phyloP scores from a whole-genome alignment of 2,797 vertebrate genomes.

The Sarcoramphus papa region DNA sequence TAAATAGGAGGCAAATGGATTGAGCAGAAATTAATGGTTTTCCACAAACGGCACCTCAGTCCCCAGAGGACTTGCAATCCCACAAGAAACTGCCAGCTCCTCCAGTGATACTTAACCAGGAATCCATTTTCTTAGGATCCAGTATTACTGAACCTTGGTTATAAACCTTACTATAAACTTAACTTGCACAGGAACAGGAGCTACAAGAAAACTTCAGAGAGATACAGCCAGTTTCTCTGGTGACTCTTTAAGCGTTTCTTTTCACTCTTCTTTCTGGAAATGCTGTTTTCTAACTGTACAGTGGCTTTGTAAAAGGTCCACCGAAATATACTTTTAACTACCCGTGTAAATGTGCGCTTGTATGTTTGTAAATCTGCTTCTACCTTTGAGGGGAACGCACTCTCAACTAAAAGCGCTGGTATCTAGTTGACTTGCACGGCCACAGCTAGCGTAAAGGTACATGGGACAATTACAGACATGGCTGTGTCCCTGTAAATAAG shows the following conservation, averaged over 20 bases:
- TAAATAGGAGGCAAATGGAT: background rate
- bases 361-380: background rate
- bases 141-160: background rate
- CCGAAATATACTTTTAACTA: background rate
- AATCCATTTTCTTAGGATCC: background rate
- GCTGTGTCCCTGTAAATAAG: background rate
- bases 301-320: background rate
- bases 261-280: background rate
- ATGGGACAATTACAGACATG: background rate
- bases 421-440: background rate
- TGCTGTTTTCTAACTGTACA: background rate
- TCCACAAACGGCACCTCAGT: background rate
- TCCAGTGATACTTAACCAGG: background rate
- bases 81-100: background rate
- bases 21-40: background rate
- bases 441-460: background rate
- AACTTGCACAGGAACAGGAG: background rate
- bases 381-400: background rate
- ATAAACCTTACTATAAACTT: background rate
- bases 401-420: background rate
- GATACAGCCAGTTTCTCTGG: background rate
- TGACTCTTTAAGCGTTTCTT: background rate
- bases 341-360: accelerated
- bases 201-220: background rate
- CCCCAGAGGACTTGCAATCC: background rate